A percentile compares a stretch with the other conserved stretches of the same genome.
phyloP scores from a whole-genome alignment of 2,113 vertebrate species.

The Clarias magur region DNA sequence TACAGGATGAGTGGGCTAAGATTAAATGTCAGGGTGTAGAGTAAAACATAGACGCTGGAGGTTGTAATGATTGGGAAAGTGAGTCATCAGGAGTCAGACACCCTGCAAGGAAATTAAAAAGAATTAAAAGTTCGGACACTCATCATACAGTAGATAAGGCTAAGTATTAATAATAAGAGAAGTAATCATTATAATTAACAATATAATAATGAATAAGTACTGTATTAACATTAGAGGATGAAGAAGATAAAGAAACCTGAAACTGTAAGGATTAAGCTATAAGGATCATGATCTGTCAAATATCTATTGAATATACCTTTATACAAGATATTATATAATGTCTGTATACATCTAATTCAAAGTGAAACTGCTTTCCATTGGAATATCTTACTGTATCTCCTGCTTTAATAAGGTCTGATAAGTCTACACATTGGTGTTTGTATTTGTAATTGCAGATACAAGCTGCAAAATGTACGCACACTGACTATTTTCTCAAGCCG shows the following conservation, averaged over 20 bases:
- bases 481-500: background rate
- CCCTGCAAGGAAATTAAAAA: background rate
- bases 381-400: no score
- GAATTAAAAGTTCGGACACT: background rate
- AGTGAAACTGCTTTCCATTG: no score
- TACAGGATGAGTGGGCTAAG: background rate
- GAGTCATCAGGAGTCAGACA: conserved; percentile 7
- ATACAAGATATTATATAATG: background rate
- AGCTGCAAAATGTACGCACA: no score
- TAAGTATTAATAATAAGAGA: no score
- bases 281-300: background rate
- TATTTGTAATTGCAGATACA: no score
- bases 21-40: conserved; percentile 34
- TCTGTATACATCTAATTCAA: background rate
- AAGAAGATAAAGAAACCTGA: background rate
- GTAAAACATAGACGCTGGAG: conserved; percentile 12
- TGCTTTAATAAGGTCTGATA: no score
- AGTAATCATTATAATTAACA: no score
- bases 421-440: no score
- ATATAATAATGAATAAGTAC: background rate
- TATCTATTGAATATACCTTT: background rate
- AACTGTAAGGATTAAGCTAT: background rate
- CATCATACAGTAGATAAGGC: background rate
- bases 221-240: background rate
- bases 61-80: conserved; percentile 14